Conservation (phyloP, 2,797 vertebrate species). For the Periophthalmus magnuspinnatus region DNA sequence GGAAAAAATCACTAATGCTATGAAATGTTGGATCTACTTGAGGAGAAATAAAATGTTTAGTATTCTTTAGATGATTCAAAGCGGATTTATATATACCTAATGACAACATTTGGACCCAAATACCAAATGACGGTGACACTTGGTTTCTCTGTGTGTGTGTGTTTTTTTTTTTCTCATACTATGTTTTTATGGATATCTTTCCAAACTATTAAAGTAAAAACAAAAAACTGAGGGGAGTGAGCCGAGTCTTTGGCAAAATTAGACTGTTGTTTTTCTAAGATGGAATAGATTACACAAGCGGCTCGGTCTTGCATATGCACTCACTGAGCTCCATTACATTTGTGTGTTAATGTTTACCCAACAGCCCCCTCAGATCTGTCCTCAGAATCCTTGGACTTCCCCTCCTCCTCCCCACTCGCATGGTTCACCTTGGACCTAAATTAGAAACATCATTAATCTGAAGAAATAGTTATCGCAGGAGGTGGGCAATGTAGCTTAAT, state of each 20-base stretch:
- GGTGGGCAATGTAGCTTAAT: neutral
- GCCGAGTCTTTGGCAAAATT: neutral
- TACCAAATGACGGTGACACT: too few species aligned
- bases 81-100: too few species aligned
- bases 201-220: neutral
- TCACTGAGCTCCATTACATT: slow-evolving; percentile 33
- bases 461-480: neutral
- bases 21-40: too few species aligned
- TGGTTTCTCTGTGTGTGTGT: neutral
- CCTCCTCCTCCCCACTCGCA: slow-evolving; percentile 34
- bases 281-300: slow-evolving; percentile 34
- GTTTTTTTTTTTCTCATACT: too few species aligned
- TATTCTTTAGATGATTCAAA: too few species aligned
- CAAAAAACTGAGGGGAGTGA: neutral
- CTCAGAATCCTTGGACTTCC: slow-evolving; percentile 24
- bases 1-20: too few species aligned
- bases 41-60: too few species aligned
- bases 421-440: slow-evolving; percentile 42
- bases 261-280: slow-evolving; percentile 2
- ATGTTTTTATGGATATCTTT: neutral
- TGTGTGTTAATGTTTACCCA: slow-evolving; percentile 62
- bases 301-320: slow-evolving; percentile 21
- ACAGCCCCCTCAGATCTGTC: slow-evolving; percentile 39
- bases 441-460: slow-evolving; percentile 52
- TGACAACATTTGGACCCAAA: too few species aligned